These are phyloP conservation scores for Siphlonurus alternatus DNA, from an alignment of 2,888 invertebrate genomes.

Conservation along the genomic window DNA sequence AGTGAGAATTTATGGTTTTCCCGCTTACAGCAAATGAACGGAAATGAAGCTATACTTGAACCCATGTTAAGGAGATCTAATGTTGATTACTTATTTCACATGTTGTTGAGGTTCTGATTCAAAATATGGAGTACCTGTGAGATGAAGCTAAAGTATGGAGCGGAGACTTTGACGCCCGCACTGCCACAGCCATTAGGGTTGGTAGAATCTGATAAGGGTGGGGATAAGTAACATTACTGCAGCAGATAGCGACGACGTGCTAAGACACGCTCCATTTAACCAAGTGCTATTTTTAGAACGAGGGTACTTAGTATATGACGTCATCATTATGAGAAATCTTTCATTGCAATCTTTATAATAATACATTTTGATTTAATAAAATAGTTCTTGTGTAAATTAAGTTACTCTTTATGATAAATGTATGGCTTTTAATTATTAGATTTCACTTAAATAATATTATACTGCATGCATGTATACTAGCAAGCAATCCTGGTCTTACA, in stretches of 20 bases:
- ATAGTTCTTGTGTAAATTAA: no score
- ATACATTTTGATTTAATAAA: no score
- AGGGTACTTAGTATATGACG: not conserved
- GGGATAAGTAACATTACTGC: not conserved
- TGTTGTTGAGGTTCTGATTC: not conserved
- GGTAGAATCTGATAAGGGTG: not conserved
- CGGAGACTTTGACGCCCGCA: not conserved
- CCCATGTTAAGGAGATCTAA: not conserved
- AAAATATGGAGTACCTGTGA: not conserved
- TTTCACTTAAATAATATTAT: no score
- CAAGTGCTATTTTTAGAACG: not conserved
- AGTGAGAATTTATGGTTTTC: not conserved
- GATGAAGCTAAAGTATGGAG: not conserved
- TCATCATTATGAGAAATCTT: not conserved
- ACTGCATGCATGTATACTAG: no score
- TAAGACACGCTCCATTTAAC: not conserved
- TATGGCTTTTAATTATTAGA: no score
- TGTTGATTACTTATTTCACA: not conserved
- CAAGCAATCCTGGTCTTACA: no score
- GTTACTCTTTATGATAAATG: no score
- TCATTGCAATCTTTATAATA: no score
- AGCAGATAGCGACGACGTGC: no score
- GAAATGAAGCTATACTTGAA: not conserved
- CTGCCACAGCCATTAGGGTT: not conserved
- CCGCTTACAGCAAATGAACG: slow-evolving; percentile 1